Conservation (phyloP, 2,888 invertebrate species). For the Campoletis raptor region DNA sequence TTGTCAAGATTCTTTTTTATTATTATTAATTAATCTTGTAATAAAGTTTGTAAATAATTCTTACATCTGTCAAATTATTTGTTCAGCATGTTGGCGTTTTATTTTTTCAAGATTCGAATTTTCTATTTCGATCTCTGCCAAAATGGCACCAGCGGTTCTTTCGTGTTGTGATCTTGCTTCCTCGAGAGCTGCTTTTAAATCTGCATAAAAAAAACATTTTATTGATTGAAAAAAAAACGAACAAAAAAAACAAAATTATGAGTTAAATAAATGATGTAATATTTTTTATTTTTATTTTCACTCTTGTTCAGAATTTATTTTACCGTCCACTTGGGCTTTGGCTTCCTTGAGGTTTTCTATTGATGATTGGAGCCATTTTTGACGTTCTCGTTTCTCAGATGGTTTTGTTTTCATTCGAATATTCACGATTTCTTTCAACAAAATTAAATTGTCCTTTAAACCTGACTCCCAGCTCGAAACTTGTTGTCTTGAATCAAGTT, state of each 20-base stretch:
- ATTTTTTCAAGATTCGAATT: constrained; percentile 57
- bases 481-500: neutral
- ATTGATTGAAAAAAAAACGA: neutral
- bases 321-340: constrained; percentile 62
- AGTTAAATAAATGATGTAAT: neutral
- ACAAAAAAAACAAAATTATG: no score
- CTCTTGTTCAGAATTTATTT: neutral
- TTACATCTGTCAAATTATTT: constrained; percentile 61
- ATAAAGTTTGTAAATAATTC: constrained; percentile 5
- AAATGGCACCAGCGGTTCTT: constrained; percentile 40
- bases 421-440: constrained; percentile 57
- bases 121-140: constrained; percentile 53
- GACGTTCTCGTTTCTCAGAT: constrained; percentile 54
- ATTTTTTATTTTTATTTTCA: neutral
- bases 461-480: constrained; percentile 16
- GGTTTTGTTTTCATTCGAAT: constrained; percentile 66
- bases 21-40: neutral
- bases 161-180: constrained; percentile 45
- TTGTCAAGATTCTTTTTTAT: neutral
- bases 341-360: constrained; percentile 55
- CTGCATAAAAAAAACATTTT: constrained; percentile 29
- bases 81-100: constrained; percentile 38
- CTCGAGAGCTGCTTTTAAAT: constrained; percentile 50
- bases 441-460: constrained; percentile 30
- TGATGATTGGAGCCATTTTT: constrained; percentile 58